Evolutionary conservation across 2,888 invertebrate species (phyloP).

Genomic region (Eupithecia centaureata): DNA sequence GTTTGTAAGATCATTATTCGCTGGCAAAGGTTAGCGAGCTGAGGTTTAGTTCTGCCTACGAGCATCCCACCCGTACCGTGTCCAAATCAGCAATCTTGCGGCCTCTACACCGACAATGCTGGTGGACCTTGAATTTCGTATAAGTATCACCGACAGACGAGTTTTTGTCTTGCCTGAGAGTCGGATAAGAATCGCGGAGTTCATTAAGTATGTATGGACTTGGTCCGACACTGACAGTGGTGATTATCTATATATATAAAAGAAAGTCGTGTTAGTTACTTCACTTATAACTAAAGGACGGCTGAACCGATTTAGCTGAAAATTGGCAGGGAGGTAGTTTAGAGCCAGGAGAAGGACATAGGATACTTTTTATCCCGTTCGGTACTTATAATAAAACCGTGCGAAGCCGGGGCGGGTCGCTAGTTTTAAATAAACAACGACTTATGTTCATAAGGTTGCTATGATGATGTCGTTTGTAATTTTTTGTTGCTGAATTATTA

Average conservation of each 20-base stretch:
- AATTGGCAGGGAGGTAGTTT: too few relatives aligned
- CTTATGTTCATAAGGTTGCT: slow-evolving; percentile 45
- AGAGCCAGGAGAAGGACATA: too few relatives aligned
- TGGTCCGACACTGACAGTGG: slow-evolving; percentile 57
- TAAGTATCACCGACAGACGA: slow-evolving; percentile 59
- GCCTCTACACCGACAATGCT: slow-evolving; percentile 47
- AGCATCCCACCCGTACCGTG: slow-evolving; percentile 40
- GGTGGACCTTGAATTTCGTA: slow-evolving; percentile 54
- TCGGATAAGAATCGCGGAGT: slow-evolving; percentile 65
- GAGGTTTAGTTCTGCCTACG: slow-evolving; percentile 39
- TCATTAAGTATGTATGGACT: slow-evolving; percentile 66
- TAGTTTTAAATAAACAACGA: slow-evolving; percentile 61
- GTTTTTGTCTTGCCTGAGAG: slow-evolving; percentile 63
- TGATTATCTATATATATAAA: too few relatives aligned
- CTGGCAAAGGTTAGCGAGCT: slow-evolving; percentile 39
- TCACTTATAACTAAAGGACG: too few relatives aligned
- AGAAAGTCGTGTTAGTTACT: too few relatives aligned
- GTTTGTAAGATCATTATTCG: slow-evolving; percentile 32
- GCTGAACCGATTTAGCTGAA: too few relatives aligned
- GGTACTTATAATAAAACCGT: too few relatives aligned
- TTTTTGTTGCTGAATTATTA: slow-evolving; percentile 56
- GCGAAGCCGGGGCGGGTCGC: too few relatives aligned
- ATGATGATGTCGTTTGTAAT: slow-evolving; percentile 50
- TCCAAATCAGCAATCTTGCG: slow-evolving; percentile 45
- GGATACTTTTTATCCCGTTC: too few relatives aligned